Conservation (phyloP, 2,113 vertebrate species). For the Petroica traversi region DNA sequence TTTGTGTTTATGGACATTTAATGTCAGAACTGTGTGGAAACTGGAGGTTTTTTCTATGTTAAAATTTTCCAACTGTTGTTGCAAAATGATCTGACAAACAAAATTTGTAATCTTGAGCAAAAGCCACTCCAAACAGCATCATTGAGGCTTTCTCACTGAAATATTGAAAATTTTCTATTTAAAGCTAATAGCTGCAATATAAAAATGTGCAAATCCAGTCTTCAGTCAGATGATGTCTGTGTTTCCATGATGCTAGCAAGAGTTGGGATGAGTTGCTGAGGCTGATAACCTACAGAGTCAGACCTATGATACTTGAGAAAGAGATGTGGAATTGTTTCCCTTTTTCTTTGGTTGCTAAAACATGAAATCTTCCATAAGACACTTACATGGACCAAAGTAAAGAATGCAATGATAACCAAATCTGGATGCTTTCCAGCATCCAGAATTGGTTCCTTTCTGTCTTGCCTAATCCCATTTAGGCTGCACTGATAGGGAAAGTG, state of each 20-base stretch:
- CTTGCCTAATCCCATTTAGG: neutral
- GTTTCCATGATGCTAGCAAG: neutral
- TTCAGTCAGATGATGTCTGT: neutral
- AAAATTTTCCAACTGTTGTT: neutral
- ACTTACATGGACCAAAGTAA: neutral
- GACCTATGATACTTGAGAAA: neutral
- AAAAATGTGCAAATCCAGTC: neutral
- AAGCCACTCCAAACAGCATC: neutral
- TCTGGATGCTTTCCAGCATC: neutral
- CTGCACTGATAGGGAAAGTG: neutral
- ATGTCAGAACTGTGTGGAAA: neutral
- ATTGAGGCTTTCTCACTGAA: neutral
- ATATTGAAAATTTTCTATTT: constrained; percentile 6
- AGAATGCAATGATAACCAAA: neutral
- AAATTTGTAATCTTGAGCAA: neutral
- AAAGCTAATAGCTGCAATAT: neutral
- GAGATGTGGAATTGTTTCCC: neutral
- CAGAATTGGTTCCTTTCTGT: constrained; percentile 17
- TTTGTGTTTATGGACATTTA: neutral
- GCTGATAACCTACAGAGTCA: neutral
- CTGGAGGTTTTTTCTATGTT: neutral
- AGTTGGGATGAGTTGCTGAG: neutral
- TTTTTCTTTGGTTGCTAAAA: neutral
- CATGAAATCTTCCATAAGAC: neutral
- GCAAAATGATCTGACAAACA: neutral